These are phyloP conservation scores for Drosophila repletoides DNA, from an alignment of 1,140 invertebrate genomes.

Conservation along the genomic window DNA sequence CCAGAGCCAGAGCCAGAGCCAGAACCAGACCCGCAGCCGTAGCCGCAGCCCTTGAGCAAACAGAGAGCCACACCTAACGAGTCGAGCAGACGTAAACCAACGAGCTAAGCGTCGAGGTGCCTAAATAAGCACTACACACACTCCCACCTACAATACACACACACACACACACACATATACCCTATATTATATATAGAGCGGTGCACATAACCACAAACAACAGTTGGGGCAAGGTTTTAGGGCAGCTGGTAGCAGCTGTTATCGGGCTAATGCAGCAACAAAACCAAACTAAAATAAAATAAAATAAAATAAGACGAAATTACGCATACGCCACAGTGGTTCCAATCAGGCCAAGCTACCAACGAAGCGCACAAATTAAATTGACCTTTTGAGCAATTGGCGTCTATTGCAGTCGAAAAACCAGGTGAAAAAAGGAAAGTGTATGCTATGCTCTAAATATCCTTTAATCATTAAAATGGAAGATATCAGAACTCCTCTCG, in stretches of 20 bases:
- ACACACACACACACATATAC: background rate
- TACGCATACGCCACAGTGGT: conserved; percentile 54
- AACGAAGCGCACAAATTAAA: conserved; percentile 55
- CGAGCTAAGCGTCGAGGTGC: conserved; percentile 37
- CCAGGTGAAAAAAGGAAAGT: too few relatives aligned
- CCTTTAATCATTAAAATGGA: too few relatives aligned
- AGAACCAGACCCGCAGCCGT: too few relatives aligned
- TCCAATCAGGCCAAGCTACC: conserved; percentile 44
- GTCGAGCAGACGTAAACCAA: conserved; percentile 32
- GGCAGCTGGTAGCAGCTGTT: conserved; percentile 13
- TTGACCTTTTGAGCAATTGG: conserved; percentile 62
- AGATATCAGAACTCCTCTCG: too few relatives aligned
- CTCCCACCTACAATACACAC: background rate
- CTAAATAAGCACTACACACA: conserved; percentile 47
- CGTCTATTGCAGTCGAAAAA: conserved; percentile 9
- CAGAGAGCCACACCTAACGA: conserved; percentile 45
- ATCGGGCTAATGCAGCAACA: conserved; percentile 29
- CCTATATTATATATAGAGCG: too few relatives aligned
- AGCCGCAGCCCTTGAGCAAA: conserved; percentile 27
- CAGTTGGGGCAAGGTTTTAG: background rate
- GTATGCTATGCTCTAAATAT: too few relatives aligned
- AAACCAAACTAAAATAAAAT: conserved; percentile 13
- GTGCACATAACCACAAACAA: conserved; percentile 14
- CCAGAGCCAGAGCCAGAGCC: too few relatives aligned
- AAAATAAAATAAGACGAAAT: conserved; percentile 17